Evolutionary conservation across 2,113 vertebrate species (phyloP), one percentile per base, ranked within the genome.

Genomic region (Nothocercus julius): DNA sequence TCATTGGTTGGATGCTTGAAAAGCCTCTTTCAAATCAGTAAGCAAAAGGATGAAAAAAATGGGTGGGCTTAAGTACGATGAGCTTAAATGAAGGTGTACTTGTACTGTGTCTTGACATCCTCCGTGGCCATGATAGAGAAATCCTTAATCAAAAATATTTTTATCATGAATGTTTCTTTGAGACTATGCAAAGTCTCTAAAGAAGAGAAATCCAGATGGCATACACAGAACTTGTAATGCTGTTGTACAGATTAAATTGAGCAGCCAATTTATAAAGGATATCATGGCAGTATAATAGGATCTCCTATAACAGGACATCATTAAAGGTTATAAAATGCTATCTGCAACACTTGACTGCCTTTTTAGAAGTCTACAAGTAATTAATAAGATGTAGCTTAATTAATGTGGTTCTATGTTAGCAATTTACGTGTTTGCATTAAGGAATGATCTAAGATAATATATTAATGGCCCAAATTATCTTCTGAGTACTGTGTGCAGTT

Each of bases 321-420:
- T 88, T 87, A 93, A 88, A 84, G 15, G 30, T 83, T 96, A 90
- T 76, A 84, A 96, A 90, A 49, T 63, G 32, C 10, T 74, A 84
- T 84, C 85, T 86, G 53, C 12, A 85, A 84, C 47, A 79, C 86
- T 84, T 90, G 66, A 96, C 69, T 90, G 66, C 47, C 62, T 84
- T 88, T 93, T 90, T 64, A 88, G 62, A 93, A 73, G 58, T 76
- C 69, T 84, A 36, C 38, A 86, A 84, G 82, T 92, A 94, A 94
- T 95, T 95, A 92, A 82, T 86, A 79, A 95, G 76, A 69, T 53
- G 76, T 69, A n/a, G 47, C 73, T 90, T 94, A 94, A 94, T 96
- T 95, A 93, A 89, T 64, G 53, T 5, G 0, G 11, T 84, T 93
- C 66, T 40, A 24, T 54, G 73, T 89, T 88, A 89, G 12, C 62